phyloP scores from a whole-genome alignment of 2,797 vertebrate species.

The Phalanger gymnotis region DNA sequence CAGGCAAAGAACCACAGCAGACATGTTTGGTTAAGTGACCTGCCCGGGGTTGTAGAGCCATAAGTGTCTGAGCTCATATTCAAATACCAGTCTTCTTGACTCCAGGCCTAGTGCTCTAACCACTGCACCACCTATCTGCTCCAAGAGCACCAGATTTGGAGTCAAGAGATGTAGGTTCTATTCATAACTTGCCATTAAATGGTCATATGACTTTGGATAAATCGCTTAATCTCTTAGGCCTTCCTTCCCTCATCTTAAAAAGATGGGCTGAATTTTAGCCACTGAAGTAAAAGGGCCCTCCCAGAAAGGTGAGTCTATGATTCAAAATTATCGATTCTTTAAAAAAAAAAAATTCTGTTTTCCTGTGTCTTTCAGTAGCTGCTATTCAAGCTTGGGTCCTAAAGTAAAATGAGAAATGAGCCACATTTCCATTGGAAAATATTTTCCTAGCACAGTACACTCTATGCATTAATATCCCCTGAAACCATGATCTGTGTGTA shows the following conservation, averaged over 20 bases:
- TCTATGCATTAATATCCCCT: constrained; percentile 5
- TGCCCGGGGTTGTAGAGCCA: too few relatives aligned
- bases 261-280: neutral
- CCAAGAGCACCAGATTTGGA: neutral
- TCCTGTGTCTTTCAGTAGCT: constrained; percentile 48
- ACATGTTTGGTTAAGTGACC: neutral
- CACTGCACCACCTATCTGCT: neutral
- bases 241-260: neutral
- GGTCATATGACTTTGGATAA: neutral
- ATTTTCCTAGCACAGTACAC: constrained; percentile 38
- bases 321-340: neutral
- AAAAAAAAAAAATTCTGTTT: neutral
- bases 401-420: constrained; percentile 42
- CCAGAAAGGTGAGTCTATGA: neutral
- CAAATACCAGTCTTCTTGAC: neutral
- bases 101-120: neutral
- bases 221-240: neutral
- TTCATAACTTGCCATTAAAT: neutral
- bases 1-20: neutral
- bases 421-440: constrained; percentile 37
- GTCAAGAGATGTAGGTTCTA: neutral
- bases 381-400: constrained; percentile 46
- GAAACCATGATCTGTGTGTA: constrained; percentile 54
- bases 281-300: neutral
- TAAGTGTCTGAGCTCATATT: neutral